Evolutionary conservation across 2,797 vertebrate genomes (phyloP).

Genomic region (Glossophaga mutica): DNA sequence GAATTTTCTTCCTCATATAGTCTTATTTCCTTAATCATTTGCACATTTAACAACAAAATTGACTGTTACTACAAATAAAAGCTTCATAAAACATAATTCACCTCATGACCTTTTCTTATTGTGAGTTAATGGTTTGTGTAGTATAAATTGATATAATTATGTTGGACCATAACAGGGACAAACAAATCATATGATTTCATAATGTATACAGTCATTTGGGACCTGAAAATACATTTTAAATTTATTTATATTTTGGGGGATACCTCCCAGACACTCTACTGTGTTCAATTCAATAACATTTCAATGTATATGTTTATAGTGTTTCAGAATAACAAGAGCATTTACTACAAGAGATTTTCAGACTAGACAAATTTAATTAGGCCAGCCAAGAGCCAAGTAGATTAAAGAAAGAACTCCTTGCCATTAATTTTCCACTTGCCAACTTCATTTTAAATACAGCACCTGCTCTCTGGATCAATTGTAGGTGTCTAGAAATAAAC

Average conservation of each 20-base stretch:
- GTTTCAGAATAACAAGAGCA: slow-evolving; percentile 58
- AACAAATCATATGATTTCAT: slow-evolving; percentile 18
- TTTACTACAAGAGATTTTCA: slow-evolving; percentile 62
- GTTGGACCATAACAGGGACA: slow-evolving; percentile 15
- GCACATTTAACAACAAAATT: slow-evolving; percentile 56
- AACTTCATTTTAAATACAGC: slow-evolving; percentile 57
- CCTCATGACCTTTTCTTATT: slow-evolving; percentile 51
- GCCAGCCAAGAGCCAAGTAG: slow-evolving; percentile 40
- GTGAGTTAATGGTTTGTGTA: slow-evolving; percentile 35
- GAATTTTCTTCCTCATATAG: slow-evolving; percentile 22
- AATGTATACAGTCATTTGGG: slow-evolving; percentile 27
- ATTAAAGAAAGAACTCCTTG: slow-evolving; percentile 41
- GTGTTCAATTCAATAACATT: slow-evolving; percentile 52
- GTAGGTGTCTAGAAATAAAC: slow-evolving; percentile 47
- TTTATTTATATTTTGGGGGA: slow-evolving; percentile 13
- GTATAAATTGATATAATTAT: slow-evolving; percentile 54
- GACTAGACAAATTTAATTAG: slow-evolving; percentile 68
- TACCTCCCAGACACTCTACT: slow-evolving; percentile 35
- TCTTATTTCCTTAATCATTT: slow-evolving; percentile 55
- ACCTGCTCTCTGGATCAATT: slow-evolving; percentile 29
- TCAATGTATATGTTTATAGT: slow-evolving; percentile 66
- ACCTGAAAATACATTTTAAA: slow-evolving; percentile 1
- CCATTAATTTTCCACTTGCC: slow-evolving; percentile 53
- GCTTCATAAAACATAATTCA: slow-evolving; percentile 26
- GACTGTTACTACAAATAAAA: slow-evolving; percentile 29